Conservation (phyloP, 2,888 invertebrate genomes). For the Drosophila pegasa region DNA sequence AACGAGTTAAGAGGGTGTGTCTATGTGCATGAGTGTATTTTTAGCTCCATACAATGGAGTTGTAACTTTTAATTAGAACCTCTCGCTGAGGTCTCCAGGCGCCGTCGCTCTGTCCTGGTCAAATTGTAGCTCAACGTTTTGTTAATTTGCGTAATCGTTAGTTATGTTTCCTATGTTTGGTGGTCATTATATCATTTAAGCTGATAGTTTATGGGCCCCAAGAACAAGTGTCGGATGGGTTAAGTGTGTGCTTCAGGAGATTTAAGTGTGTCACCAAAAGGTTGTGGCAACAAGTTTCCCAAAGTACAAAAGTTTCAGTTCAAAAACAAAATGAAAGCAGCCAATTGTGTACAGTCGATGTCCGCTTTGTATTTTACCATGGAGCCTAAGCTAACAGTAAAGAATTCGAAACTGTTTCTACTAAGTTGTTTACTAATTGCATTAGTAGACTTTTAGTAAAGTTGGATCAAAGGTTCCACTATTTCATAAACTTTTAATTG, state of each 20-base stretch:
- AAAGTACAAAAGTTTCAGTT: slow-evolving; percentile 41
- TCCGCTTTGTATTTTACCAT: slow-evolving; percentile 34
- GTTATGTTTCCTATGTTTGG: slow-evolving; percentile 48
- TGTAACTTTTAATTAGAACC: slow-evolving; percentile 77
- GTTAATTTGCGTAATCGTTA: slow-evolving; percentile 57
- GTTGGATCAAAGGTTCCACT: slow-evolving; percentile 28
- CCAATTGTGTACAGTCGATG: not conserved
- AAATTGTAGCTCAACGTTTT: slow-evolving; percentile 22
- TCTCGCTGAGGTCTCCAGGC: slow-evolving; percentile 26
- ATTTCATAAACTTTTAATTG: slow-evolving; percentile 1
- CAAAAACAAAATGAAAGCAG: slow-evolving; percentile 32
- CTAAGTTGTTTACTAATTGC: slow-evolving; percentile 38
- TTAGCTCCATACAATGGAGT: slow-evolving; percentile 24
- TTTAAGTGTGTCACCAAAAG: slow-evolving; percentile 34
- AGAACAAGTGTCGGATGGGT: slow-evolving; percentile 30
- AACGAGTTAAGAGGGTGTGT: not conserved
- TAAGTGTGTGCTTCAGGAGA: slow-evolving; percentile 39
- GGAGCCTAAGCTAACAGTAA: not conserved
- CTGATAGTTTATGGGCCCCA: slow-evolving; percentile 56
- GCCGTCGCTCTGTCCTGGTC: slow-evolving; percentile 7
- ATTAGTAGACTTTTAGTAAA: slow-evolving; percentile 10
- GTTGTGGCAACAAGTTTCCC: slow-evolving; percentile 31
- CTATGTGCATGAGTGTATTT: not conserved
- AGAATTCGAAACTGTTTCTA: slow-evolving; percentile 1
- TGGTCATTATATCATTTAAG: slow-evolving; percentile 52